Percentiles rank a stretch among this genome's conserved stretches.
phyloP scores from a whole-genome alignment of 2,797 vertebrate species.

The Sebastes paucispinis region DNA sequence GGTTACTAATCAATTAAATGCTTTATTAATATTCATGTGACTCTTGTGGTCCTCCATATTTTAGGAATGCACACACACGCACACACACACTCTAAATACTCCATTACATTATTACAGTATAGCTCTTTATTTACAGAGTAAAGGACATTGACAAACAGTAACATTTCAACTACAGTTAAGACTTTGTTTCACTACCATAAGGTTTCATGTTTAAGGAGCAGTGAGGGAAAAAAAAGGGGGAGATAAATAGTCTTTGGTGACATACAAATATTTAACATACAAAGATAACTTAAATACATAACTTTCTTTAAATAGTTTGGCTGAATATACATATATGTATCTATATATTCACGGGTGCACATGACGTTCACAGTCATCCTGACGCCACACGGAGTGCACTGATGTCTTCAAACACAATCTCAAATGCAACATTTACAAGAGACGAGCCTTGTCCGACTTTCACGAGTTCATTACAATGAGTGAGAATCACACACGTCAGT shows the following conservation, averaged over 20 bases:
- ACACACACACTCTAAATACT: conserved; percentile 44
- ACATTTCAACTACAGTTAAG: conserved; percentile 65
- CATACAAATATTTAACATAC: conserved; percentile 74
- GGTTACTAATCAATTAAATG: no score
- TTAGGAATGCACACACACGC: neutral
- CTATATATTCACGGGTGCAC: conserved; percentile 62
- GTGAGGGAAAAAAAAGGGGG: conserved; percentile 28
- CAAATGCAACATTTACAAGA: conserved; percentile 67
- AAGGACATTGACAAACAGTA: conserved; percentile 67
- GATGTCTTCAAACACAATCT: conserved; percentile 66
- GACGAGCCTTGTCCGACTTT: conserved; percentile 44
- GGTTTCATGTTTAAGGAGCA: conserved; percentile 35
- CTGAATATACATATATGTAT: conserved; percentile 30
- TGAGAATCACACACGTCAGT: conserved; percentile 54
- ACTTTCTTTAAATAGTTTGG: conserved; percentile 77
- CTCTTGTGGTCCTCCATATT: no score
- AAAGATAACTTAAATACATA: conserved; percentile 82
- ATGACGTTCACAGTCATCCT: conserved; percentile 39
- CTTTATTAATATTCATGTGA: no score
- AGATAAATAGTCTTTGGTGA: conserved; percentile 82
- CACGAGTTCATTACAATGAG: conserved; percentile 61
- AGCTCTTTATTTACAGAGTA: conserved; percentile 79
- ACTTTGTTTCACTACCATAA: conserved; percentile 31
- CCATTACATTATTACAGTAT: conserved; percentile 58
- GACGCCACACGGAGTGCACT: conserved; percentile 46